These are phyloP conservation scores for Drosophila picticornis DNA, from an alignment of 2,888 invertebrate genomes.

Conservation along the genomic window DNA sequence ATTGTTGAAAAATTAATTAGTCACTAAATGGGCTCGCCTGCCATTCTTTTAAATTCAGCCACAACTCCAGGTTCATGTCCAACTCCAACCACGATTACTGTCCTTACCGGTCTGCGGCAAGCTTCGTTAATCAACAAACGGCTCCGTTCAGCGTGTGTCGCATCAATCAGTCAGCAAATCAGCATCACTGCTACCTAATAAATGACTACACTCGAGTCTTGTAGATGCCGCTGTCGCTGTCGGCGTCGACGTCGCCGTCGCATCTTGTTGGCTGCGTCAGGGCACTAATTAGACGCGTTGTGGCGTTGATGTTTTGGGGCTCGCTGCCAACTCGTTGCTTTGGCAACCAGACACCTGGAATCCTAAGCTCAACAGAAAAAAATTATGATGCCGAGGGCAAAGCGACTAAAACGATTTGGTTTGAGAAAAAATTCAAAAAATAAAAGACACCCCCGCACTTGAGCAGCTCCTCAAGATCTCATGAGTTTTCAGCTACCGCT, in stretches of 20 bases:
- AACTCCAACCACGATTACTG: background rate
- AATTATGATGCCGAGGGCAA: background rate
- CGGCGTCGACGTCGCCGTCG: constrained; percentile 9
- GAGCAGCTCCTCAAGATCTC: constrained; percentile 30
- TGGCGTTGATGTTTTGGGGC: constrained; percentile 37
- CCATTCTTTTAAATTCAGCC: constrained; percentile 15
- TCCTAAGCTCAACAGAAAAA: background rate
- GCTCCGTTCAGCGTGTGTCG: constrained; percentile 20
- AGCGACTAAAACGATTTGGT: background rate
- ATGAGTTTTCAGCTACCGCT: constrained; percentile 4
- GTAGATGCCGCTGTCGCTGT: background rate
- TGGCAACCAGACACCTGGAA: constrained; percentile 16
- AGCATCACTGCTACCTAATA: constrained; percentile 52
- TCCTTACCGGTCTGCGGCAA: constrained; percentile 26
- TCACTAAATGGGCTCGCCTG: constrained; percentile 60
- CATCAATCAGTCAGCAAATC: constrained; percentile 25
- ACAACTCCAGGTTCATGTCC: background rate
- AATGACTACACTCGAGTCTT: constrained; percentile 51
- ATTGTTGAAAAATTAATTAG: constrained; percentile 69
- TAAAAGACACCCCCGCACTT: constrained; percentile 40
- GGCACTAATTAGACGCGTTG: constrained; percentile 73
- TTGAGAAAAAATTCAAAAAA: constrained; percentile 24
- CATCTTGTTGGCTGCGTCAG: constrained; percentile 50
- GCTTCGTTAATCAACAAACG: constrained; percentile 58
- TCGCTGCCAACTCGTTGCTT: constrained; percentile 43